Percentiles rank a stretch among this genome's conserved stretches.
phyloP scores from a whole-genome alignment of 2,113 vertebrate genomes.

The Oryzias javanicus region DNA sequence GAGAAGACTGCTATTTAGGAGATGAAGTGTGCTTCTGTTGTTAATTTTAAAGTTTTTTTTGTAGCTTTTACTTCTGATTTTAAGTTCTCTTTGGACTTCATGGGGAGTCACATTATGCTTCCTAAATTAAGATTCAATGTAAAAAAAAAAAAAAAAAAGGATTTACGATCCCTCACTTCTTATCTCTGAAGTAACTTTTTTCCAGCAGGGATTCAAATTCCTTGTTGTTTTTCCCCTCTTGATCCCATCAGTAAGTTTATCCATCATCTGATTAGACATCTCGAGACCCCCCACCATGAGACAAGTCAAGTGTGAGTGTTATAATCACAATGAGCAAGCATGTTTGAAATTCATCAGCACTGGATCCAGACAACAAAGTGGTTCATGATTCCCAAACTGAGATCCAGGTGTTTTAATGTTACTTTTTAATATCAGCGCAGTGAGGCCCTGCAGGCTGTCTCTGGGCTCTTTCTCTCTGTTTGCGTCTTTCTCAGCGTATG shows the following conservation, averaged over 20 bases:
- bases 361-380: constrained; percentile 23
- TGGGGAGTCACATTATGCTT: not conserved
- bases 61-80: not conserved
- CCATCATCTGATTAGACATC: constrained; percentile 37
- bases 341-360: constrained; percentile 28
- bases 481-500: constrained; percentile 47
- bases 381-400: constrained; percentile 10
- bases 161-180: constrained; percentile 15
- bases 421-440: constrained; percentile 11
- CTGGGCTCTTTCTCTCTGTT: constrained; percentile 49
- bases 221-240: not conserved
- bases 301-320: constrained; percentile 2
- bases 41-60: not conserved
- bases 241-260: constrained; percentile 20
- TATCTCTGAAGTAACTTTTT: constrained; percentile 42
- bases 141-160: constrained; percentile 4
- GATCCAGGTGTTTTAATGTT: constrained; percentile 20
- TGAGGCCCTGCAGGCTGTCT: constrained; percentile 40
- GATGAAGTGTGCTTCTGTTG: not conserved
- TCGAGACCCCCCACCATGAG: constrained; percentile 3
- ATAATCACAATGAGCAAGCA: constrained; percentile 29
- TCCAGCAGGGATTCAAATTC: constrained; percentile 29
- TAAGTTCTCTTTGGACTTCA: not conserved
- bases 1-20: not conserved
- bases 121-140: not conserved